phyloP scores from a whole-genome alignment of 2,888 invertebrate species.

The Plebejus argus region DNA sequence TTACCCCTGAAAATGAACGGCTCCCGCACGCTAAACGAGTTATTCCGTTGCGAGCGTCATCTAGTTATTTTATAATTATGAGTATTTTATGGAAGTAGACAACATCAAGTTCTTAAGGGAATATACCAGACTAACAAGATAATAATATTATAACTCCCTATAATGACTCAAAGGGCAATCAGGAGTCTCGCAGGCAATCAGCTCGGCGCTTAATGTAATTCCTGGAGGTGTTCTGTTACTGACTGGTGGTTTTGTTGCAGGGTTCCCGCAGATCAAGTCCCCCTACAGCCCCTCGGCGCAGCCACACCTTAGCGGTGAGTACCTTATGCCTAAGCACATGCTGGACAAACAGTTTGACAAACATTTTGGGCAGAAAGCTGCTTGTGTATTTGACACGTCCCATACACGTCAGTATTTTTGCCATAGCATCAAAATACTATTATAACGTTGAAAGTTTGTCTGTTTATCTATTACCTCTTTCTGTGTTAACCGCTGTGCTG shows the following conservation, averaged over 20 bases:
- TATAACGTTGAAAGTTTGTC: too few relatives aligned
- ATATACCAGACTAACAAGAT: background rate
- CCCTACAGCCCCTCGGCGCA: conserved; percentile 82
- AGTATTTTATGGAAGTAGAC: background rate
- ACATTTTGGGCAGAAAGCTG: background rate
- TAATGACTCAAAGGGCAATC: conserved; percentile 37
- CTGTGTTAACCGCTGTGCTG: too few relatives aligned
- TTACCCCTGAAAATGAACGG: too few relatives aligned
- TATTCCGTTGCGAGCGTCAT: too few relatives aligned
- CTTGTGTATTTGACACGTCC: too few relatives aligned
- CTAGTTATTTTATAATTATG: too few relatives aligned
- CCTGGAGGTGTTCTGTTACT: conserved; percentile 54
- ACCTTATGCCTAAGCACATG: background rate
- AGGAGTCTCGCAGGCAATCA: conserved; percentile 18
- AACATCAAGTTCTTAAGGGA: background rate
- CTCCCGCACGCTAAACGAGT: too few relatives aligned
- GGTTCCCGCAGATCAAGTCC: conserved; percentile 84
- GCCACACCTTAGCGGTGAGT: conserved; percentile 82
- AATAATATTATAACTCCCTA: background rate
- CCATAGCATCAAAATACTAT: too few relatives aligned
- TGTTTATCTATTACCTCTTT: too few relatives aligned
- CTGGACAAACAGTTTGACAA: background rate
- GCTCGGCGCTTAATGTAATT: conserved; percentile 52
- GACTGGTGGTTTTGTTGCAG: conserved; percentile 69
- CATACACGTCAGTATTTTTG: background rate